These are phyloP conservation scores for Grallaria varia DNA, from an alignment of 2,113 vertebrate species.

Conservation along the genomic window DNA sequence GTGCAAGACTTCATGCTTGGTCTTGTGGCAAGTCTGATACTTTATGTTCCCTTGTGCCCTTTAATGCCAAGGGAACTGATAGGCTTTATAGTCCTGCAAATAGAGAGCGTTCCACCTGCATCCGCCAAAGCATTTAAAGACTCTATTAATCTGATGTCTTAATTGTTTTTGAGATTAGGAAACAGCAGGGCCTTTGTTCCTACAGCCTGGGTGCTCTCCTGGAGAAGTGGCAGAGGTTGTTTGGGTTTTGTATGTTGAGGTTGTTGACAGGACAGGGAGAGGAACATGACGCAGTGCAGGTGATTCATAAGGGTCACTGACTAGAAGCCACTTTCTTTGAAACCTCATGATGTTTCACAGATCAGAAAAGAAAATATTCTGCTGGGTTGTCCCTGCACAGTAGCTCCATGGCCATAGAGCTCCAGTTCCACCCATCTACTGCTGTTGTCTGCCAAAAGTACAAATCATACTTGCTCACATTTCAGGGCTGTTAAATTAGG, in stretches of 20 bases:
- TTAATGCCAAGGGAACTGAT: conserved; percentile 53
- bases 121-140: conserved; percentile 65
- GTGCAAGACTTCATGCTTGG: background rate
- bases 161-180: conserved; percentile 65
- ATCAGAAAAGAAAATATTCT: background rate
- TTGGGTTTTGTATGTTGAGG: conserved; percentile 48
- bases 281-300: conserved; percentile 41
- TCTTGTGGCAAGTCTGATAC: background rate
- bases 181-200: conserved; percentile 66
- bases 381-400: background rate
- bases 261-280: conserved; percentile 32
- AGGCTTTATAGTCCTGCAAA: conserved; percentile 67
- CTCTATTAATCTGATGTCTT: conserved; percentile 70
- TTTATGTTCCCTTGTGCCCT: conserved; percentile 57
- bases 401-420: background rate
- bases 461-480: conserved; percentile 1
- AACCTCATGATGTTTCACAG: background rate
- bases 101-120: conserved; percentile 46
- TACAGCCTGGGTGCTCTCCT: background rate
- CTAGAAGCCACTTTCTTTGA: background rate
- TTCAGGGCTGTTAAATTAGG: background rate
- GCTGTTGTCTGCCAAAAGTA: conserved; percentile 1
- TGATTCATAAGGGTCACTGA: background rate
- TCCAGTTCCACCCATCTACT: background rate
- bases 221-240: conserved; percentile 36